A percentile compares a stretch with the other conserved stretches of the same genome.
phyloP scores from a whole-genome alignment of 2,888 invertebrate genomes.

The Pollenia angustigena region DNA sequence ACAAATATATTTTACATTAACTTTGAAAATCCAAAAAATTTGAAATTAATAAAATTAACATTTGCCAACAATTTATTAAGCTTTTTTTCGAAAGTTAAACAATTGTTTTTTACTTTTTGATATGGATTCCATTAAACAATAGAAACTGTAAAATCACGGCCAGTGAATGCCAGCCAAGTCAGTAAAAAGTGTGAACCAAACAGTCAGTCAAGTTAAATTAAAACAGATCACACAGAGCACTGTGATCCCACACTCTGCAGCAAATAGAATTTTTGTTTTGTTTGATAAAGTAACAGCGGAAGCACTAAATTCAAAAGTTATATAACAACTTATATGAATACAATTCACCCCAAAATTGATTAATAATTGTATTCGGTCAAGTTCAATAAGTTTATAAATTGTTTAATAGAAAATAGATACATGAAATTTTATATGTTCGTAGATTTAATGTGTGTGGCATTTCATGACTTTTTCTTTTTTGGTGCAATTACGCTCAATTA shows the following conservation, averaged over 20 bases:
- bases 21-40: constrained; percentile 11
- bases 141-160: constrained; percentile 69
- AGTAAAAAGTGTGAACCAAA: constrained; percentile 8
- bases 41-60: constrained; percentile 16
- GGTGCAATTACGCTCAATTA: constrained; percentile 46
- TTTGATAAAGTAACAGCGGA: constrained; percentile 59
- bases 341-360: constrained; percentile 46
- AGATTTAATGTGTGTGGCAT: constrained; percentile 18
- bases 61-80: constrained; percentile 37
- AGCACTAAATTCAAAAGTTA: constrained; percentile 67
- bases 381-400: constrained; percentile 35
- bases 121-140: constrained; percentile 34
- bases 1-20: constrained; percentile 50
- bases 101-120: constrained; percentile 26
- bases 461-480: constrained; percentile 19
- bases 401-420: neutral
- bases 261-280: constrained; percentile 26
- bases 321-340: constrained; percentile 9
- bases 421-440: neutral
- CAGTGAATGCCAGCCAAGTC: constrained; percentile 50
- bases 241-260: constrained; percentile 22
- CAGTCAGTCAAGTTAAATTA: constrained; percentile 3
- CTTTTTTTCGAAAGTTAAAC: constrained; percentile 9
- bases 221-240: constrained; percentile 35
- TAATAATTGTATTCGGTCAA: constrained; percentile 64